phyloP scores from a whole-genome alignment of 2,113 vertebrate genomes.

The Dendrocopos noguchii region DNA sequence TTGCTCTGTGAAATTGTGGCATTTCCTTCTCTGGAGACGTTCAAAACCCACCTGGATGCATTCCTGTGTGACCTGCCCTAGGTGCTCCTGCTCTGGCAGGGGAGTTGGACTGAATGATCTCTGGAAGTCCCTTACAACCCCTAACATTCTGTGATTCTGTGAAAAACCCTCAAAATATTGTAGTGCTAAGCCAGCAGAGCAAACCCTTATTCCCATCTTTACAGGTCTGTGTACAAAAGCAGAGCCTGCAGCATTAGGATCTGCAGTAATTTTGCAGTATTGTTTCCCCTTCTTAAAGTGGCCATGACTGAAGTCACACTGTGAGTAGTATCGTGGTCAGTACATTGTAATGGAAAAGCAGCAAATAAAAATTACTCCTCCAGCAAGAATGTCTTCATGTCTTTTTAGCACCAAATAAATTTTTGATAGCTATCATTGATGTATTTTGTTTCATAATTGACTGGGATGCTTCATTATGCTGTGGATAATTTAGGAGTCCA shows the following conservation, averaged over 20 bases:
- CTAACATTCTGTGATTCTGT: too few relatives aligned
- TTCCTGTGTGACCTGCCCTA: too few relatives aligned
- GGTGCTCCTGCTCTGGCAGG: too few relatives aligned
- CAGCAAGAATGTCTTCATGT: conserved; percentile 12
- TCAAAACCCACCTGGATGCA: too few relatives aligned
- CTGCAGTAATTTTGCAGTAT: not conserved
- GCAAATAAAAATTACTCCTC: conserved; percentile 31
- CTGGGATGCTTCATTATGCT: conserved; percentile 37
- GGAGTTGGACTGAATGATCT: too few relatives aligned
- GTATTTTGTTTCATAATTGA: conserved; percentile 28
- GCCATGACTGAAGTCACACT: conserved; percentile 38
- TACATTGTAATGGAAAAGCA: not conserved
- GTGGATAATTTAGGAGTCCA: conserved; percentile 52
- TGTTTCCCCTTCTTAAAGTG: conserved; percentile 12
- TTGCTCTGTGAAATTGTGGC: too few relatives aligned
- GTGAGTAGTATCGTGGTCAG: conserved; percentile 26
- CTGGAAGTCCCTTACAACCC: too few relatives aligned
- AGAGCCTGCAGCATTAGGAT: not conserved
- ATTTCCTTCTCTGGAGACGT: too few relatives aligned
- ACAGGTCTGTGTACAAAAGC: not conserved
- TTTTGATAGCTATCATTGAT: conserved; percentile 18
- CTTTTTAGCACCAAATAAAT: conserved; percentile 28
- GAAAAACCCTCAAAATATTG: not conserved
- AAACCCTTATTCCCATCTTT: not conserved
- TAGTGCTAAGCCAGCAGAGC: not conserved